These are phyloP conservation scores for Hydractinia symbiolongicarpus DNA, from an alignment of 30 jellyfish, hydroid and myxozoan genomes.

Conservation along the genomic window DNA sequence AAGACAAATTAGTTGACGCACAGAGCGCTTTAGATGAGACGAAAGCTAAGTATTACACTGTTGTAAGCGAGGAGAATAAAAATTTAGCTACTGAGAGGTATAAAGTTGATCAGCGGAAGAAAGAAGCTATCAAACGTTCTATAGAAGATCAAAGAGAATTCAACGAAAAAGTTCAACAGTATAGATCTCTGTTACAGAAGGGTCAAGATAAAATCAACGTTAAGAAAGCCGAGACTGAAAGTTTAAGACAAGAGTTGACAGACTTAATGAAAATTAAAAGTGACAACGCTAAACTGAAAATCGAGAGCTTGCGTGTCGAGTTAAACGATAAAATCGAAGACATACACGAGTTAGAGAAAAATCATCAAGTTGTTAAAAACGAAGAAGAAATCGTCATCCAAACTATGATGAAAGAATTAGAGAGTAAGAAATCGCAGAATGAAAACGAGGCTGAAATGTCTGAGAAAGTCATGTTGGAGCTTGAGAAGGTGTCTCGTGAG, in stretches of 20 bases:
- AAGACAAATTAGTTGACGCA: constrained; percentile 39
- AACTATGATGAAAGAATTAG: constrained; percentile 46
- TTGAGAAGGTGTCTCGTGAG: constrained; percentile 77
- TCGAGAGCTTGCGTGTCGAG: constrained; percentile 25
- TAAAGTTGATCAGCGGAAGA: constrained; percentile 50
- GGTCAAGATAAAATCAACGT: constrained; percentile 23
- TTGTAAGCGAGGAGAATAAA: constrained; percentile 45
- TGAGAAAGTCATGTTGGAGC: constrained; percentile 37
- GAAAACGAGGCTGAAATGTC: constrained; percentile 50
- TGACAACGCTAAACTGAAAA: constrained; percentile 39
- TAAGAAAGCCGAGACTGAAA: constrained; percentile 44
- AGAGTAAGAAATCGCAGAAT: constrained; percentile 41
- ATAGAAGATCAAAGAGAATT: constrained; percentile 43
- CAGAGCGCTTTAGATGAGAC: constrained; percentile 41
- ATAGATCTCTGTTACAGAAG: constrained; percentile 19
- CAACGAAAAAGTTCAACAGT: constrained; percentile 33
- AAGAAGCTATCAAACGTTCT: constrained; percentile 43
- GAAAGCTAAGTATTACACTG: constrained; percentile 34
- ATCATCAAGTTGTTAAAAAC: constrained; percentile 21
- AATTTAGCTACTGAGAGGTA: constrained; percentile 38
- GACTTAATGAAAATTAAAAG: constrained; percentile 22
- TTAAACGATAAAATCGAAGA: constrained; percentile 34
- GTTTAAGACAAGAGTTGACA: constrained; percentile 21
- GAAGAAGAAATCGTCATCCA: constrained; percentile 69
- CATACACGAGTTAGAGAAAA: constrained; percentile 30